Evolutionary conservation across 1,140 invertebrate species (phyloP).

Genomic region (Augochlora pura): DNA sequence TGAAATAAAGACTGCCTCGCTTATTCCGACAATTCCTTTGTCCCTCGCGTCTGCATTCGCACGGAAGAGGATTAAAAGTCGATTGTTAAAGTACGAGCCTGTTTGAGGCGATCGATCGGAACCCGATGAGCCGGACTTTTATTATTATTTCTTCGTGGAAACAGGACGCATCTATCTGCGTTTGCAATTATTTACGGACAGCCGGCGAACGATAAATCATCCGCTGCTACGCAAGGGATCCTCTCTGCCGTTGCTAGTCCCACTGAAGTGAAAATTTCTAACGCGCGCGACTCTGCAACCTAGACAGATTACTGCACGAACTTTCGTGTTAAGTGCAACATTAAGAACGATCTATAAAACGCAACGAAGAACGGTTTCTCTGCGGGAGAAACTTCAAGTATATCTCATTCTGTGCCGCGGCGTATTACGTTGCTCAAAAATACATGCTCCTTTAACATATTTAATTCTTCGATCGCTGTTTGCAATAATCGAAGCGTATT

Average conservation of each 20-base stretch:
- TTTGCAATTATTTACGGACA: background rate
- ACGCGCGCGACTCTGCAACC: too few relatives aligned
- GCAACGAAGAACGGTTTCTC: background rate
- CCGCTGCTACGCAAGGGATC: background rate
- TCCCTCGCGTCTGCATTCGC: conserved; percentile 30
- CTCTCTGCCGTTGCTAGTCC: background rate
- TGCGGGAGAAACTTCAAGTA: background rate
- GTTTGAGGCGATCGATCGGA: conserved; percentile 25
- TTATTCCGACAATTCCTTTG: conserved; percentile 56
- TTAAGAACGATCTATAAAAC: conserved; percentile 1
- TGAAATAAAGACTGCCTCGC: conserved; percentile 58
- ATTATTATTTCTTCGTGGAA: background rate
- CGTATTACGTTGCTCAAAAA: background rate
- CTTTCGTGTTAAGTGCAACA: conserved; percentile 28
- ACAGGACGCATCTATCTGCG: background rate
- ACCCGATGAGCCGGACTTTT: background rate
- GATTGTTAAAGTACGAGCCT: conserved; percentile 26
- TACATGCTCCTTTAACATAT: too few relatives aligned
- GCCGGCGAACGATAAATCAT: background rate
- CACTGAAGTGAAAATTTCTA: conserved; percentile 7
- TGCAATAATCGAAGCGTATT: too few relatives aligned
- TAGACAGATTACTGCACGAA: conserved; percentile 15
- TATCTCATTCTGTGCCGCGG: background rate
- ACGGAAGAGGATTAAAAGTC: conserved; percentile 54
- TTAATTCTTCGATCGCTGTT: too few relatives aligned